Evolutionary conservation across 2,113 vertebrate genomes (phyloP).

Genomic region (Nicator chloris): DNA sequence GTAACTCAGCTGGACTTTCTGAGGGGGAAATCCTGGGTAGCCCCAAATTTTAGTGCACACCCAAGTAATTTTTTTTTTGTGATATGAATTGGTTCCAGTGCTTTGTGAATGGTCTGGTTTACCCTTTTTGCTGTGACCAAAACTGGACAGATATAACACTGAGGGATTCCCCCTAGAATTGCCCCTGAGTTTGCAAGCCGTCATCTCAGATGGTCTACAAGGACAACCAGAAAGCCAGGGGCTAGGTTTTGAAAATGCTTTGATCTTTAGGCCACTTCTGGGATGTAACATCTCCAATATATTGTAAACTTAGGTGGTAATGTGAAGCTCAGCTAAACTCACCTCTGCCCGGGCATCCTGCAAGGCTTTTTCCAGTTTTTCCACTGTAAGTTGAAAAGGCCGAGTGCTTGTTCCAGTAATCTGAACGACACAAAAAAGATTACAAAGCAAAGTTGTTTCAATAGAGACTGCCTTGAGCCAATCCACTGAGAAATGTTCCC

Average conservation of each 20-base stretch:
- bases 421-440: slow-evolving; percentile 61
- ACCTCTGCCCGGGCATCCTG: slow-evolving; percentile 78
- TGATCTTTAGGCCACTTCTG: background rate
- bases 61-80: background rate
- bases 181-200: background rate
- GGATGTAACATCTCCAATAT: background rate
- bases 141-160: background rate
- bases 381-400: slow-evolving; percentile 91
- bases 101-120: background rate
- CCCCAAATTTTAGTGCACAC: background rate
- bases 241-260: background rate
- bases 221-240: background rate
- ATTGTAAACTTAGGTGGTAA: background rate
- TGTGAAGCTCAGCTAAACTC: background rate
- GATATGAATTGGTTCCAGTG: background rate
- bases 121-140: background rate
- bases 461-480: background rate
- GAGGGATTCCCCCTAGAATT: background rate
- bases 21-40: background rate
- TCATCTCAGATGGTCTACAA: background rate
- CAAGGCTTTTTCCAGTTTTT: slow-evolving; percentile 85
- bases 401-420: slow-evolving; percentile 71
- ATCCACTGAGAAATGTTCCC: background rate
- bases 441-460: background rate
- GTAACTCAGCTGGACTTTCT: background rate